Base-by-base conservation (phyloP, 2,888 invertebrate genomes). In the Patella pellucida region DNA sequence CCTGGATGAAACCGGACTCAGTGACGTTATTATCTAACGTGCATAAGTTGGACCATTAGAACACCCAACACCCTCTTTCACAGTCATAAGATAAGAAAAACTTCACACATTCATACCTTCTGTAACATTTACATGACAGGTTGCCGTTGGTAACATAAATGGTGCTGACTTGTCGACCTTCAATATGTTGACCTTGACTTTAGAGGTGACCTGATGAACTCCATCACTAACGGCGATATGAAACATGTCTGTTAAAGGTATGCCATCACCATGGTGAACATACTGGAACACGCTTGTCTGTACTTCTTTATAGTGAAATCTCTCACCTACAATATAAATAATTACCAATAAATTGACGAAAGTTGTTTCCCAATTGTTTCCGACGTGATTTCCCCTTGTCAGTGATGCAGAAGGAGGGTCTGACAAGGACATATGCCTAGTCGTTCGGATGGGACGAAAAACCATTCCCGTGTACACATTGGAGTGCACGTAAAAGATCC, bases 81-180 rank as follows among this genome's bases (percentile, higher is more conserved):
- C 41, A 41, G 41, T 41, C 41, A 41, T 41, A 41, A 7, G 9
- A 41, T 41, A 41, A 41, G 9, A 41, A 41, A 41, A 41, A 7
- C 7, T 41, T 41, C 41, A 41, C 41, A 41, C 9, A 41, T 41
- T 41, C 9, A 41, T 76, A 87, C 88, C 87, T 84, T 88, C 88
- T 54, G 83, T 83, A 31, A 88, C 79, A 71, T 82, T 82, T 31
- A 87, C 75, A 23, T 83, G 81, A 78, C 85, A 84, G 5, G 81
- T 76, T 68, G 88, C 85, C 72, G 85, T 79, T 9, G 84, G 81
- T 56, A 85, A 72, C 76, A 85, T 80, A 68, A 78, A 78, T 7
- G 88, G 87, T 16, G 85, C 85, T 52, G 85, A 82, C 77, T 85
- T 83, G 76, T 88, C 87, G 12, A 86, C 84, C 52, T 77, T 78